These are phyloP conservation scores for Temnopleurus reevesii DNA, from an alignment of 53 echinoderm and acorn worm species.

Conservation along the genomic window DNA sequence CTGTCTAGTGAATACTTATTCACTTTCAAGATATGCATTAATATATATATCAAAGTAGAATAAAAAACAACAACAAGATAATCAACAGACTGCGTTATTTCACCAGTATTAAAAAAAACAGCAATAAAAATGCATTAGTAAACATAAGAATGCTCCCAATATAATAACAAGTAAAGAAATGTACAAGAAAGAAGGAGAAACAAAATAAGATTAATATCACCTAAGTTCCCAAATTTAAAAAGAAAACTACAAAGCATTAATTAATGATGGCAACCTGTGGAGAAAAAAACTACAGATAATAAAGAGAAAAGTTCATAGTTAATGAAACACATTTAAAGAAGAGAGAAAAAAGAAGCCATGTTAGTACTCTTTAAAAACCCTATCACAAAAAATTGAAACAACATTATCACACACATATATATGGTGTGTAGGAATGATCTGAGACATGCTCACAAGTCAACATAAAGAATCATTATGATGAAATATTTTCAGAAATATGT, in stretches of 20 bases:
- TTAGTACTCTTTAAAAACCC: background rate
- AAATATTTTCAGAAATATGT: too few relatives aligned
- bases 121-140: background rate
- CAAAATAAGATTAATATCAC: background rate
- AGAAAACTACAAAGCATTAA: background rate
- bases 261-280: background rate
- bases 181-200: background rate
- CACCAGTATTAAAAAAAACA: background rate
- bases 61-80: background rate
- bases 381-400: too few relatives aligned
- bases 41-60: too few relatives aligned
- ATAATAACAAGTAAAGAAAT: background rate
- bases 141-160: too few relatives aligned
- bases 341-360: background rate
- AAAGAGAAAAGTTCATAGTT: background rate
- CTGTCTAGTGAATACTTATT: too few relatives aligned
- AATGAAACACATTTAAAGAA: background rate
- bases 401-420: too few relatives aligned
- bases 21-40: too few relatives aligned
- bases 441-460: too few relatives aligned
- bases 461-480: too few relatives aligned
- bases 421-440: too few relatives aligned
- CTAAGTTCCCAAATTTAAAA: background rate
- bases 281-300: background rate
- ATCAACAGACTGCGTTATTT: background rate